Evolutionary conservation across 2,797 vertebrate genomes (phyloP), one percentile per base, ranked within the genome.

Genomic region (Meriones psammophilus): DNA sequence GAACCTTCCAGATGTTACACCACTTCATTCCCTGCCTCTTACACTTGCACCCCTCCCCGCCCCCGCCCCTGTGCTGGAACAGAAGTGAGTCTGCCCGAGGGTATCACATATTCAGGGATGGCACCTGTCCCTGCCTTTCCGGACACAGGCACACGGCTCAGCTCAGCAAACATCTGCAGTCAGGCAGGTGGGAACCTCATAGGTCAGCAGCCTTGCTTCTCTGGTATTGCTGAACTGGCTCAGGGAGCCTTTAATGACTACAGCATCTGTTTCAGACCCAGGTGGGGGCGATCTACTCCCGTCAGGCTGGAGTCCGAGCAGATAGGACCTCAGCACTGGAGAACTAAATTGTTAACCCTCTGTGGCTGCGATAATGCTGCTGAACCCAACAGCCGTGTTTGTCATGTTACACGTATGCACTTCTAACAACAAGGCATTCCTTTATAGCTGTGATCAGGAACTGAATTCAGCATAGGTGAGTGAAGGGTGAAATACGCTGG

Each of bases 221-320:
- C 78, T 20, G 4, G 50, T 42, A 9, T 84, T 92, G 92, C 95
- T 73, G 81, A 92, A 22, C 83, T 88, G 36, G 92, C 83, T 91
- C 68, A 17, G 71, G 88, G 50, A 78, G 54, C n/a, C 56, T 93
- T 90, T 96, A 90, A 80, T 95, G 95, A 90, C 28, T 56, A 13
- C 17, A 64, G 81, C 97, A 96, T 96, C 95, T 97, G 94, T 87
- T 96, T 89, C 28, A 33, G 71, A 50, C 64, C 94, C 83, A 76
- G 66, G 66, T 93, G 76, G 79, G 91, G 80, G 83, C n/a, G 85
- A 85, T 93, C 50, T 68, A 90, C 77, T 97, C 87, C 66, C 68
- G 92, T 92, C 90, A 78, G 71, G 50, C 93, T 71, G 86, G 88
- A 97, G 97, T 96, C 97, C 96, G 97, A 96, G 94, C 95, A 95